A percentile compares a stretch with the other conserved stretches of the same genome.
Evolutionary conservation across 2,888 invertebrate species (phyloP).

Genomic region (Oconnorella tubifera): DNA sequence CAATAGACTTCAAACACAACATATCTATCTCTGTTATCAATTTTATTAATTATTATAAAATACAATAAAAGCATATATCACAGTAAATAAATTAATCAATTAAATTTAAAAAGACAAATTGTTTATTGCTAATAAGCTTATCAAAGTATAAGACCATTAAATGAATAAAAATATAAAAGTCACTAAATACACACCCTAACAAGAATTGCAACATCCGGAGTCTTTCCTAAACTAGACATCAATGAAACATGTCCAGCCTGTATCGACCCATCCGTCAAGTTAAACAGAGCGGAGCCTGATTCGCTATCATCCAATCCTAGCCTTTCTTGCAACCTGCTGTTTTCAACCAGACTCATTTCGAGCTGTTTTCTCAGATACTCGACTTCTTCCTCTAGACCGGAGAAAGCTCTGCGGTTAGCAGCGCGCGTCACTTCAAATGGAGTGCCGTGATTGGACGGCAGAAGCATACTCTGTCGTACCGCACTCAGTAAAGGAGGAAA

Average conservation of each 20-base stretch:
- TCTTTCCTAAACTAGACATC: neutral
- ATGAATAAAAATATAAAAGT: no score
- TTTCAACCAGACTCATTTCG: slow-evolving; percentile 7
- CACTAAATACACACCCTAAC: neutral
- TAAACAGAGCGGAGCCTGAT: neutral
- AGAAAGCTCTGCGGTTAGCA: neutral
- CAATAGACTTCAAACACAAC: no score
- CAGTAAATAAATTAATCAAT: no score
- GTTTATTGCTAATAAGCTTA: no score
- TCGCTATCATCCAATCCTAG: neutral
- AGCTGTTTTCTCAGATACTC: slow-evolving; percentile 3
- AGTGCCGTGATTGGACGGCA: slow-evolving; percentile 4
- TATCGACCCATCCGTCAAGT: slow-evolving; percentile 4
- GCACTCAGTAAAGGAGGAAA: neutral
- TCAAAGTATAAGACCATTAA: no score
- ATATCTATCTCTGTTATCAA: no score
- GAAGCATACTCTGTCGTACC: neutral
- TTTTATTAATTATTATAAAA: no score
- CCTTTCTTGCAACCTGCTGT: neutral
- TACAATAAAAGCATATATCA: no score
- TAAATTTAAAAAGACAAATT: no score
- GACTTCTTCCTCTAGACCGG: slow-evolving; percentile 12
- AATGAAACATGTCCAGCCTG: slow-evolving; percentile 2
- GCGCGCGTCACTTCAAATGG: slow-evolving; percentile 6
- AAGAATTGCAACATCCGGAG: neutral